Base-by-base conservation (phyloP, 1,140 invertebrate species). In the Elysia chlorotica region DNA sequence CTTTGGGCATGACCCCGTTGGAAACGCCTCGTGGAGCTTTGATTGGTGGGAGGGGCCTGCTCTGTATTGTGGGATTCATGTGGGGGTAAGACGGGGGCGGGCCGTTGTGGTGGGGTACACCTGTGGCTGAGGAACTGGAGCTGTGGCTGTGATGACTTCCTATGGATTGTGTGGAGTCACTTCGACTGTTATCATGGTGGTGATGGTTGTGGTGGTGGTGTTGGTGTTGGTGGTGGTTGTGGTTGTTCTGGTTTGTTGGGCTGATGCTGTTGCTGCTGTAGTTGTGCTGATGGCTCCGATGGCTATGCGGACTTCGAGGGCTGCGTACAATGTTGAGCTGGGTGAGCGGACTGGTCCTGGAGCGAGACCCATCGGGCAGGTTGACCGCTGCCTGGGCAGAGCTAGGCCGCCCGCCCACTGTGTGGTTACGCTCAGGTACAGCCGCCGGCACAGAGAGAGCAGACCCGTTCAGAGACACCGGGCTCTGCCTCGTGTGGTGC, bases 71-170 rank as follows among this genome's bases (percentile, higher is more conserved):
- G n/a, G 59, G 36, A 53, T 54, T 67, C 25, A 76, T 74, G 25
- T 63, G 73, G 59, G 59, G 53, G 38, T 70, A 31, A 37, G 56
- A 21, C 38, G 38, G 38, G 6, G 57, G 69, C n/a, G 57, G 31
- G 1, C 35, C n/a, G 30, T 30, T 25, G 30, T 35, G 53, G 2
- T 21, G 25, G 23, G 73, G 73, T 38, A 65, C 25, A 14, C 59
- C 63, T 23, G 73, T 63, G 41, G 73, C 74, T 31, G 74, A 76
- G 21, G 77, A 78, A 57, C 71, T 74, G 53, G 72, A 72, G 36
- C 74, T 78, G 36, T 76, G 77, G 37, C 74, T 76, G 59, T 76
- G 74, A 68, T 76, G 74, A 36, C 74, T 76, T 2, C 77, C 77
- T 33, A 78, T 62, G n/a, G 76, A 77, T 28, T 73, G 75, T 1